Percentiles rank a stretch among this genome's conserved stretches.
These are phyloP conservation scores for Aspidiotus rigidus DNA, from an alignment of 2,888 invertebrate genomes.

Conservation along the genomic window DNA sequence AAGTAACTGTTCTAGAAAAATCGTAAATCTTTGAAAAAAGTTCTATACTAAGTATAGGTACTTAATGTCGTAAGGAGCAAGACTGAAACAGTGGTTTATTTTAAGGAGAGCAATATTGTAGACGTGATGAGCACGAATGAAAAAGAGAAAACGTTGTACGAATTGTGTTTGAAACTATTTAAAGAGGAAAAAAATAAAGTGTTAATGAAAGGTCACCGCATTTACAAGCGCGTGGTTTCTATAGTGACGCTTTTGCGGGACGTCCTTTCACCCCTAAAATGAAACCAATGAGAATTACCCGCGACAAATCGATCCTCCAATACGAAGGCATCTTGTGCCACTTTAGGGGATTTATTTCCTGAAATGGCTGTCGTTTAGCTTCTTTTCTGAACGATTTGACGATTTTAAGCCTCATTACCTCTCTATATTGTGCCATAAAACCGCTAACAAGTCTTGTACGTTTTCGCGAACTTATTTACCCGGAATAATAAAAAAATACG, in stretches of 20 bases:
- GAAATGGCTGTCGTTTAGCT: conserved; percentile 31
- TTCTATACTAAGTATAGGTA: too few relatives aligned
- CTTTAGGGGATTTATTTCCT: conserved; percentile 19
- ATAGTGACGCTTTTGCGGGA: conserved; percentile 30
- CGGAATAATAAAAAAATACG: too few relatives aligned
- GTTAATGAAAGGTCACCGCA: conserved; percentile 32
- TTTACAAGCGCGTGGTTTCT: conserved; percentile 20
- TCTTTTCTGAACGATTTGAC: conserved; percentile 30
- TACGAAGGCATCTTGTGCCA: conserved; percentile 8
- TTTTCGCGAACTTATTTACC: too few relatives aligned
- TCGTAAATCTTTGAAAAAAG: too few relatives aligned
- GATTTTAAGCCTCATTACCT: conserved; percentile 33
- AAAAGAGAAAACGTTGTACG: too few relatives aligned
- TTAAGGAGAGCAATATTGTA: too few relatives aligned
- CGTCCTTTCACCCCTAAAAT: conserved; percentile 27
- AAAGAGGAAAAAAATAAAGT: conserved; percentile 21
- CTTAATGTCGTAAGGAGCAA: too few relatives aligned
- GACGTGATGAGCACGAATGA: too few relatives aligned
- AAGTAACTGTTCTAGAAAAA: too few relatives aligned
- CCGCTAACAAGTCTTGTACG: conserved; percentile 17
- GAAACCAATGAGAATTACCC: conserved; percentile 29
- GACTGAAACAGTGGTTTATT: too few relatives aligned
- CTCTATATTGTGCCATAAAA: conserved; percentile 24
- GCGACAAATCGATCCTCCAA: conserved; percentile 30
- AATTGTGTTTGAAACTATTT: background rate